phyloP scores from a whole-genome alignment of 2,113 vertebrate genomes.

The Strigops habroptila region DNA sequence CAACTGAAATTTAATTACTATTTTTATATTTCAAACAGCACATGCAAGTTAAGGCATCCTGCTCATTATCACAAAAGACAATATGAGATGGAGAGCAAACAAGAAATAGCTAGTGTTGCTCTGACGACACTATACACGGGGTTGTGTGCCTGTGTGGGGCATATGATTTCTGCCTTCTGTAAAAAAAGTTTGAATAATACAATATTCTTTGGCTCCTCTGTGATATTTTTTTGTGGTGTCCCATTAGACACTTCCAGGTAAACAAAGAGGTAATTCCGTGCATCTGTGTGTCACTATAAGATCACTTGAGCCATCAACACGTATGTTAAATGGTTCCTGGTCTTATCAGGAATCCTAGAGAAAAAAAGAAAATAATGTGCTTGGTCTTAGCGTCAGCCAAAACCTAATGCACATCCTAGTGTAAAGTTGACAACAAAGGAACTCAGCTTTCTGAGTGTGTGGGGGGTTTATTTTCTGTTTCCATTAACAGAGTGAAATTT shows the following conservation, averaged over 20 bases:
- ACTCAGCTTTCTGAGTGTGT: background rate
- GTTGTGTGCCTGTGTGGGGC: background rate
- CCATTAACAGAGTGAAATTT: background rate
- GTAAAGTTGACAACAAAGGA: background rate
- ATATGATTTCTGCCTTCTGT: background rate
- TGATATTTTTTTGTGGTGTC: background rate
- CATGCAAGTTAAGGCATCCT: background rate
- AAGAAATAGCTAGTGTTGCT: background rate
- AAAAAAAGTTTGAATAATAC: background rate
- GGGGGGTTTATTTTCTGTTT: background rate
- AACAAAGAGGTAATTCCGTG: background rate
- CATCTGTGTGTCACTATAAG: background rate
- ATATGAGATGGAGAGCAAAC: background rate
- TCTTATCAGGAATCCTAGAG: background rate
- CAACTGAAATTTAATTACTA: background rate
- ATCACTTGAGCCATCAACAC: background rate
- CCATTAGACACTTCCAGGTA: background rate
- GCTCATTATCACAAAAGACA: background rate
- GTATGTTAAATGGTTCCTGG: background rate
- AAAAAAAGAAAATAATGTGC: background rate
- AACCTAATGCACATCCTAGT: background rate
- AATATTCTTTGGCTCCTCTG: background rate
- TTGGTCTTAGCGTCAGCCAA: background rate
- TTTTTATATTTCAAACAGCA: background rate
- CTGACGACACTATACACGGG: background rate